Evolutionary conservation across 1,140 invertebrate genomes (phyloP), one percentile per base, ranked within the genome.

Genomic region (Thaumatotibia leucotreta): DNA sequence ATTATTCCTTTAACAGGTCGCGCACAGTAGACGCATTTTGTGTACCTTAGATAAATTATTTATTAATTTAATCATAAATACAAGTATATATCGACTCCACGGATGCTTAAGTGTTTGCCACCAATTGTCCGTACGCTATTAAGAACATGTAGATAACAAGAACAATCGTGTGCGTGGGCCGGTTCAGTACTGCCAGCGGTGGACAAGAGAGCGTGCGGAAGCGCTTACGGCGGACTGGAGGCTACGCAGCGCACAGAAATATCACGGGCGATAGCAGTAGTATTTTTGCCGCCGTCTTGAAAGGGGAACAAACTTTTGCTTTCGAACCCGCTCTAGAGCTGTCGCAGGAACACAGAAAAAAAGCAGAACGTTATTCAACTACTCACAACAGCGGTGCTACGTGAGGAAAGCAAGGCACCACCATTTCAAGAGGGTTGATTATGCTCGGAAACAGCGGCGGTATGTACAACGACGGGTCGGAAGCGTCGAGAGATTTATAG

Each of bases 211-310:
- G 75, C 82, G 85, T 88, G 85, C 88, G 66, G 73, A 75, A 58
- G 64, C 78, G 80, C 88, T 88, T 90, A 88, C 85, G 73, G 49
- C 62, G 61, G 64, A 66, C 32, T 70, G 63, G 67, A 73, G 68
- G 70, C 92, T 92, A 94, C 82, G 93, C 93, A 82, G 93, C 93
- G 92, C 92, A 94, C 86, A 94, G 92, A 93, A 94, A 94, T 91
- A 94, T 93, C 92, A 94, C 93, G 86, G 93, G 93, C 91, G 93
- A 93, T 90, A 94, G 89, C 84, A 94, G 92, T 84, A 94, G 92
- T 91, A 93, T 92, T 93, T 93, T 93, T 88, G 93, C 92, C 83
- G 93, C 93, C 85, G 92, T 93, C 93, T 94, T 94, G 92, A 93
- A 93, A 92, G 93, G 93, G 89, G 92, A 92, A 92, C 93, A 93